phyloP scores from a whole-genome alignment of 2,888 invertebrate species.

The Syrista parreyssii region DNA sequence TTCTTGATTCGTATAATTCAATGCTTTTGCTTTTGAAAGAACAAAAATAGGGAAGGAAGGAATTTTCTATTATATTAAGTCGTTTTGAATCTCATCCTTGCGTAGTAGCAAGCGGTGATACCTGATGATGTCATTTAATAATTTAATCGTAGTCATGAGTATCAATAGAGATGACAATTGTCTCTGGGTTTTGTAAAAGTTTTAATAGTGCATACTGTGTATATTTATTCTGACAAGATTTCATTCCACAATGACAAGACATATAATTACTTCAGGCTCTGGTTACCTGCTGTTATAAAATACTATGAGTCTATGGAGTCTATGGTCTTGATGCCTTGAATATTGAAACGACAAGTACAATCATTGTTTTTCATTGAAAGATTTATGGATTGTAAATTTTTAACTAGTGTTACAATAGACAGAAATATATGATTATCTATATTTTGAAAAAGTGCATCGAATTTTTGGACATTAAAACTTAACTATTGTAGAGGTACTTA shows the following conservation, averaged over 20 bases:
- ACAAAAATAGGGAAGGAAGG: background rate
- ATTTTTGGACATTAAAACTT: background rate
- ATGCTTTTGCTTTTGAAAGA: background rate
- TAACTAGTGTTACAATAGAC: background rate
- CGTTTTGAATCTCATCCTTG: background rate
- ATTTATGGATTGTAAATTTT: background rate
- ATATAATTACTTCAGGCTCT: background rate
- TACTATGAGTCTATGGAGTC: background rate
- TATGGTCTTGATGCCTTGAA: background rate
- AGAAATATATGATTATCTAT: background rate
- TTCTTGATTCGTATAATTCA: background rate
- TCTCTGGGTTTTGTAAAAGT: slow-evolving; percentile 26
- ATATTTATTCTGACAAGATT: slow-evolving; percentile 29
- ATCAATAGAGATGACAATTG: slow-evolving; percentile 23
- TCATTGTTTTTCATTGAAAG: background rate
- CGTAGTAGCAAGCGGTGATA: slow-evolving; percentile 25
- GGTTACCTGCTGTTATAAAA: background rate
- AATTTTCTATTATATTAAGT: background rate
- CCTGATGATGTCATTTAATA: slow-evolving; percentile 28
- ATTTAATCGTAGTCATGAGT: slow-evolving; percentile 26
- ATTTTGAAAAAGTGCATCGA: background rate
- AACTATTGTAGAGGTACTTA: background rate
- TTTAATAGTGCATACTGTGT: background rate
- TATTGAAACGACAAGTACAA: background rate
- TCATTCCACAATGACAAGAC: background rate